A percentile compares a stretch with the other conserved stretches of the same genome.
Conservation (phyloP, 2,113 vertebrate genomes). For the Drymodes brunneopygia region DNA sequence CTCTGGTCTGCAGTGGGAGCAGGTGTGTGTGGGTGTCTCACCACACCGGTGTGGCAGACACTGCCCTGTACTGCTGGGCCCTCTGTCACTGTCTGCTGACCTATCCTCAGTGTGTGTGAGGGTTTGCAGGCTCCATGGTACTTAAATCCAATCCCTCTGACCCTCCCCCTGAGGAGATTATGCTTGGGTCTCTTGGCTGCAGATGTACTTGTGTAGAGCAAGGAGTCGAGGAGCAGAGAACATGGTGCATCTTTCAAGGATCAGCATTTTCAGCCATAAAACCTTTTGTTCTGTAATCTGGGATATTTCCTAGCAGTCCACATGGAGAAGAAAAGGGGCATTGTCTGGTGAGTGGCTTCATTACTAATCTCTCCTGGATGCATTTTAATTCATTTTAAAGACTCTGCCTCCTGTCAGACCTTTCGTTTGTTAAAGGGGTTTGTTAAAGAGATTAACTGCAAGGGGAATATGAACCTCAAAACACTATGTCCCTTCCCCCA, state of each 20-base stretch:
- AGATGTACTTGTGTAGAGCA: not conserved
- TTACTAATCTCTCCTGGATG: conserved; percentile 71
- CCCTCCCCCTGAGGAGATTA: not conserved
- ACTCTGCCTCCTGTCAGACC: conserved; percentile 68
- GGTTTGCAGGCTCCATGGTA: not conserved
- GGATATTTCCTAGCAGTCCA: conserved; percentile 37
- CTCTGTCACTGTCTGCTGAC: not conserved
- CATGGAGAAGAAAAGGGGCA: conserved; percentile 63
- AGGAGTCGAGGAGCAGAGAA: not conserved
- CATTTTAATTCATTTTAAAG: conserved; percentile 78
- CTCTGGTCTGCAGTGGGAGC: not conserved
- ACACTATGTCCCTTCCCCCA: conserved; percentile 16
- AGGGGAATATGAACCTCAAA: conserved; percentile 53
- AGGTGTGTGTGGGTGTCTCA: not conserved
- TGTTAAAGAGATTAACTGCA: conserved; percentile 72
- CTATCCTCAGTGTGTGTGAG: not conserved
- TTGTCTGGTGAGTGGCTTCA: conserved; percentile 72
- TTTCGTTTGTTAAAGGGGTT: conserved; percentile 57
- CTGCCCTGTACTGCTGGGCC: not conserved
- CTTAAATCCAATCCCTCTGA: not conserved
- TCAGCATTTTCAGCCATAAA: conserved; percentile 45
- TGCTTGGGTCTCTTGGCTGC: not conserved
- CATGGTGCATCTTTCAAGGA: conserved; percentile 33
- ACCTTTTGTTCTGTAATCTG: conserved; percentile 65
- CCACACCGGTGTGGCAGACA: not conserved